Base-by-base conservation (phyloP, 2,888 invertebrate species). In the Orthosia gothica region DNA sequence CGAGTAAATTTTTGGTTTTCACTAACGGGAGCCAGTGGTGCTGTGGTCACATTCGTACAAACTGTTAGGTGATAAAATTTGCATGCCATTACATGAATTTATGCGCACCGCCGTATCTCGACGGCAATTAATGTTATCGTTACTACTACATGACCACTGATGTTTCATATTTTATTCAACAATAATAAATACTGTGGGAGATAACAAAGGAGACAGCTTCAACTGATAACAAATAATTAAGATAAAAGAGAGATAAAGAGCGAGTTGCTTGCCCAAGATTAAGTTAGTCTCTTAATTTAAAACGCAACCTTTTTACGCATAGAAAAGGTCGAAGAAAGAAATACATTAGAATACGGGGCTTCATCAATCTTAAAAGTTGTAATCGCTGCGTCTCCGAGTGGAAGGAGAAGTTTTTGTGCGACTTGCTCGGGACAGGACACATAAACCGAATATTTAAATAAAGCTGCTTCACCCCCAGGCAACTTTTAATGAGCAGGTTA, bases 361-460 rank as follows among this genome's bases (percentile, higher is more conserved):
- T 92, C 94, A 95, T 95, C 94, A 94, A 94, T 94, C 93, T 94
- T 91, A 88, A 90, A 94, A 94, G 87, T 94, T 94, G 87, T 94
- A 93, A 94, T 93, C 93, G 91, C 88, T 77, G 70, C 88, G 89
- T 91, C 90, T 89, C 90, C 81, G 79, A 88, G 88, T 83, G 84
- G 87, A 89, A 89, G 89, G 89, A 87, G 88, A 88, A 91, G 87
- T 90, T 90, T 85, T 65, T 47, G 64, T 69, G 71, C 61, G 65
- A 64, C 58, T 45, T 67, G 57, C 72, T 72, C 50, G 49, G 26
- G 49, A 18, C 73, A 77, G 72, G 80, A 82, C 79, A 85, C 82
- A 86, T 84, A 81, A 86, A 84, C 83, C 79, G 81, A 83, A 84
- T 87, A 81, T 85, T 86, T 83, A 83, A 82, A 81, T 81, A 81